A percentile compares a stretch with the other conserved stretches of the same genome.
phyloP scores from a whole-genome alignment of 2,888 invertebrate genomes.

The Mimachlamys varia region DNA sequence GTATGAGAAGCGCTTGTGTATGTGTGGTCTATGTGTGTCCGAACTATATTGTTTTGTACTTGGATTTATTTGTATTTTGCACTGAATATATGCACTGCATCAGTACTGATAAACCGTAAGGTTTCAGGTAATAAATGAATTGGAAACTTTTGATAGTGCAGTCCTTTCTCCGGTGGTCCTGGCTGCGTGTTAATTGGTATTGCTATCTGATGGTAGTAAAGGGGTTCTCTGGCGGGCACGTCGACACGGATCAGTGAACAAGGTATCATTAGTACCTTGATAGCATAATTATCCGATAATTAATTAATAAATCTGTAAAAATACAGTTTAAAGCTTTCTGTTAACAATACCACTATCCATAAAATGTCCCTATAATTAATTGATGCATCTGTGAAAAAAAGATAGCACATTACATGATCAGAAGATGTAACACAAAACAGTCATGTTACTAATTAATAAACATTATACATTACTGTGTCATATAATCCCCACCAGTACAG shows the following conservation, averaged over 20 bases:
- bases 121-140: too few species aligned
- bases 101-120: too few species aligned
- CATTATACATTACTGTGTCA: background rate
- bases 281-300: conserved; percentile 30
- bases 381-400: background rate
- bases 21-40: too few species aligned
- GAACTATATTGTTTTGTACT: too few species aligned
- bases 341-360: background rate
- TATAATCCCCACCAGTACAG: too few species aligned
- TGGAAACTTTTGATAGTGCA: too few species aligned
- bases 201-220: background rate
- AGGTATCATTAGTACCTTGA: background rate
- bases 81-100: too few species aligned
- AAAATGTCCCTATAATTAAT: background rate
- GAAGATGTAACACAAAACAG: background rate
- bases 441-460: background rate
- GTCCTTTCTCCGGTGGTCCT: background rate
- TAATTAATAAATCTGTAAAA: conserved; percentile 27
- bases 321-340: background rate
- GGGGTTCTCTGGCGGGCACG: background rate
- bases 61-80: too few species aligned
- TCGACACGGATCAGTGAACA: background rate
- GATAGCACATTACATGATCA: background rate
- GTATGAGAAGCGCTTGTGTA: too few species aligned
- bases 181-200: background rate